A percentile compares a stretch with the other conserved stretches of the same genome.
Evolutionary conservation across 2,888 invertebrate species (phyloP).

Genomic region (Agrypnus murinus): DNA sequence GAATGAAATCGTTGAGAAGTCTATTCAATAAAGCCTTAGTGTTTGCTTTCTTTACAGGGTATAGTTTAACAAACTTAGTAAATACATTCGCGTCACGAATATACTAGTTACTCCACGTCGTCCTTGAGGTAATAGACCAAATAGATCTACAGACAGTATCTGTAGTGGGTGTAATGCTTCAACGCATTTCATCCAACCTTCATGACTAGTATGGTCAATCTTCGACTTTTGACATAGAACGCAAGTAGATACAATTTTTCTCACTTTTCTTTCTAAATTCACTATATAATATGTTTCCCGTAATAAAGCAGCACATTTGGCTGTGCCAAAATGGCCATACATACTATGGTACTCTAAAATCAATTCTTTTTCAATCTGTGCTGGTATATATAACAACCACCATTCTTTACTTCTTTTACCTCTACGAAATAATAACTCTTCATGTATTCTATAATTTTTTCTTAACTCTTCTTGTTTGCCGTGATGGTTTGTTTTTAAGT

Average conservation of each 20-base stretch:
- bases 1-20: conserved; percentile 15
- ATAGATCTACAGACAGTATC: conserved; percentile 16
- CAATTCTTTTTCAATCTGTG: conserved; percentile 1
- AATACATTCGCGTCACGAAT: conserved; percentile 1
- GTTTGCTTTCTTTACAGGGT: no score
- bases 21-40: conserved; percentile 12
- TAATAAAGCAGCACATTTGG: no score
- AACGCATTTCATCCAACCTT: conserved; percentile 1
- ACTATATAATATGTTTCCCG: conserved; percentile 7
- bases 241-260: conserved; percentile 1
- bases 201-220: no score
- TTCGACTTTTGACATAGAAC: conserved; percentile 12
- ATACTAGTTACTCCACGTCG: no score
- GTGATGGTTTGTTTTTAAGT: no score
- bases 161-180: background rate
- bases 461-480: no score
- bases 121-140: conserved; percentile 18
- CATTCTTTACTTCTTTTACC: background rate
- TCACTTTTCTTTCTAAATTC: no score
- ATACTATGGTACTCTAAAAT: no score
- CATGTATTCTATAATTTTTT: background rate
- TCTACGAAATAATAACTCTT: no score
- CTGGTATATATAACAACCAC: conserved; percentile 24
- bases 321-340: no score
- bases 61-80: no score